Base-by-base conservation (phyloP, 2,113 vertebrate species). In the Ctenomys sociabilis region DNA sequence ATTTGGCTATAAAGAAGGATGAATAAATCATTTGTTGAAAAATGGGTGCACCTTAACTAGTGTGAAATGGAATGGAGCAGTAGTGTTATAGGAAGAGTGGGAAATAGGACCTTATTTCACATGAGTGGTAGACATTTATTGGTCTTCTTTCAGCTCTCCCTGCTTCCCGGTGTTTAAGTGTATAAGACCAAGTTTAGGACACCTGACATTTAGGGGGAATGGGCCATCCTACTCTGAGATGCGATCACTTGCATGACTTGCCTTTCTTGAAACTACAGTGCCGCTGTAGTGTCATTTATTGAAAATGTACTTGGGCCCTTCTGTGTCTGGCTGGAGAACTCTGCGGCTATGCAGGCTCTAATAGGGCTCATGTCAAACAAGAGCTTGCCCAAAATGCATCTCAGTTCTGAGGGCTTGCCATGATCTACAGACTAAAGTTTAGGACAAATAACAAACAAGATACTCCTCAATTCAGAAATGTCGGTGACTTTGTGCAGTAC, bases 61-160 rank as follows among this genome's bases (percentile, higher is more conserved):
- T 10, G 54, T 7, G 43, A 26, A 83, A 35, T 28, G 30, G 32
- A 19, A 30, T 5, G 22, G 1, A 49, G 63, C 7, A 7, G 2
- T 17, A 2, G 3, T 13, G 35, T 22, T 40, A 35, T 75, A 17
- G 10, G 35, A 68, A 81, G 57, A 52, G 30, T 9, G n/a, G 45
- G 77, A 45, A 37, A 24, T 7, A 7, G 7, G 13, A 61, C 6
- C 5, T 0, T 22, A 40, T 49, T 75, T 21, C 32, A 17, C 40
- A 17, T 57, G n/a, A 35, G 9, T 5, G 8, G 30, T 68, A 12
- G 59, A 35, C 6, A 54, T 21, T 7, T 0, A 4, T 70, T 7
- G 45, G 32, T 22, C 45, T 5, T n/a, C 3, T 63, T 14, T 0
- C 0, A 1, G 12, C 37, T 26, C 9, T 22, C 4, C 0, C 11